Base-by-base conservation (phyloP, 2,113 vertebrate species). In the Brachypteracias leptosomus region DNA sequence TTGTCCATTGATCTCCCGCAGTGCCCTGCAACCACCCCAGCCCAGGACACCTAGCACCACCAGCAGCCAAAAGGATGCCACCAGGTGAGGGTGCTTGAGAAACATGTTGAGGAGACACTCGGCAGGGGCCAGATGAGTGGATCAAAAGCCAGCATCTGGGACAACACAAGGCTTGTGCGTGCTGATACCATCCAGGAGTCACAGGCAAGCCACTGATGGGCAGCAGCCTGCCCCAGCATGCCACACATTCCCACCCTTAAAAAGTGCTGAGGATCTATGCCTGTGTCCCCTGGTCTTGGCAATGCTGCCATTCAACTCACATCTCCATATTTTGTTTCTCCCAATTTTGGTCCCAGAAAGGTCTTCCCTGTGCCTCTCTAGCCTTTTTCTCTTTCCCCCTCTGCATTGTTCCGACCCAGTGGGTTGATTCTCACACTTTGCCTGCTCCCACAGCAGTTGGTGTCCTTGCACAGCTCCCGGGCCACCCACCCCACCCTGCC, bases 401-500 rank as follows among this genome's bases (percentile, higher is more conserved):
- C n/a, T 7, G 26, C 24, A 8, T 0, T 8, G 29, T 31, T 33
- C 26, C 35, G 16, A 40, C 7, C 3, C 35, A 38, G 20, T 0
- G 3, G 3, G 9, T 22, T 20, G 47, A 16, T 35, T 59, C 29
- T 29, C 16, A 22, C 5, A 0, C 15, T 58, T 13, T 36, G 19
- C 16, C 26, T 1, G 1, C 9, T 16, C 5, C 7, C 18, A 18
- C 20, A 55, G 28, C 16, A 4, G 31, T 7, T 0, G 15, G 6
- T 28, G 5, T n/a, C 33, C 19, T 9, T 8, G 0, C 21, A 21
- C 2, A 0, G 17, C 9, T 26, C 28, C 16, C 1, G 0, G 22
- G 28, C 15, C 44, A 6, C 1, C 15, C 62, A 14, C 31, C 4
- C 31, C 36, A 2, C 8, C 11, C 51, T 2, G 13, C 26, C 29